Conservation (phyloP, 2,888 invertebrate species). For the Tuberolachnus salignus region DNA sequence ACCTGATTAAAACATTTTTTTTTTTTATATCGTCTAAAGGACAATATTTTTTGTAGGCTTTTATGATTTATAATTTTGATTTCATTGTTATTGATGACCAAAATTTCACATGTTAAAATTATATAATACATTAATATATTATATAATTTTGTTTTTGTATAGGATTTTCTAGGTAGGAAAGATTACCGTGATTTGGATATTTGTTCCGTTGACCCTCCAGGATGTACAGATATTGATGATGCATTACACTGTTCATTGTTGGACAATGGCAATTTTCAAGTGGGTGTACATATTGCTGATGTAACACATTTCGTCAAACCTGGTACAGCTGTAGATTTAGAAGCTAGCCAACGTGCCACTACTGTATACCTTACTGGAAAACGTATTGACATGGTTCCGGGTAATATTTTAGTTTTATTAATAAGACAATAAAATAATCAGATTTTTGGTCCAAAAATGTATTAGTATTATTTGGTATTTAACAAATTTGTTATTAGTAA, state of each 20-base stretch:
- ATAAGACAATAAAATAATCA: background rate
- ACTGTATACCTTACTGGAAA: slow-evolving; percentile 96
- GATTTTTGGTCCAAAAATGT: background rate
- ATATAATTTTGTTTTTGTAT: slow-evolving; percentile 52
- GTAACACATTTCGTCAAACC: slow-evolving; percentile 97
- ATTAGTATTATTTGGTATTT: background rate
- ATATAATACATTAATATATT: background rate
- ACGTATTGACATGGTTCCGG: slow-evolving; percentile 85
- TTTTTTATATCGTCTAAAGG: no score
- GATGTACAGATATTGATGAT: slow-evolving; percentile 99
- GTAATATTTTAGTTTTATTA: slow-evolving; percentile 60
- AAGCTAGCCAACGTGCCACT: slow-evolving; percentile 91
- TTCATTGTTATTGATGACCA: background rate
- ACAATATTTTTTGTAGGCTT: background rate
- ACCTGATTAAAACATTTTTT: no score
- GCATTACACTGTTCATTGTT: slow-evolving; percentile 87
- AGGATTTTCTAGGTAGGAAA: slow-evolving; percentile 78
- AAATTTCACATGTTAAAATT: no score
- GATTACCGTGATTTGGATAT: slow-evolving; percentile 85
- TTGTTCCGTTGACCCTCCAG: slow-evolving; percentile 97
- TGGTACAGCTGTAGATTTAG: slow-evolving; percentile 87
- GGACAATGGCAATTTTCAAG: slow-evolving; percentile 71
- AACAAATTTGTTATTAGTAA: background rate
- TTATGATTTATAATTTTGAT: background rate
- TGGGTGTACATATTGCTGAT: slow-evolving; percentile 98